A percentile compares a stretch with the other conserved stretches of the same genome.
These are phyloP conservation scores for Allobates femoralis DNA, from an alignment of 2,797 vertebrate species.

Conservation along the genomic window DNA sequence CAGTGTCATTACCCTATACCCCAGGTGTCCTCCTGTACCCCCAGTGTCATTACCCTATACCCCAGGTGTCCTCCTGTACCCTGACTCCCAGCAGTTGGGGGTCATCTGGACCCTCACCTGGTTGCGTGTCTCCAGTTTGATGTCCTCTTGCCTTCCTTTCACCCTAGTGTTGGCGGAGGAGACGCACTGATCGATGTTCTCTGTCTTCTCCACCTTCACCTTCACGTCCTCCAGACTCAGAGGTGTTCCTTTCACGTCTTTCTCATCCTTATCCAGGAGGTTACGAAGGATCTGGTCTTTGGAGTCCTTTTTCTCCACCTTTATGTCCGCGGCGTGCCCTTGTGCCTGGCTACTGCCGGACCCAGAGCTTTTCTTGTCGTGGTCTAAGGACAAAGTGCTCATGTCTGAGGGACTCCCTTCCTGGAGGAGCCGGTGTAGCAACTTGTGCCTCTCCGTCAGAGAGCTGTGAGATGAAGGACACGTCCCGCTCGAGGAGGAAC, in stretches of 20 bases:
- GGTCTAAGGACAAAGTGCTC: slow-evolving; percentile 72
- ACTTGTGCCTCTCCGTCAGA: slow-evolving; percentile 92
- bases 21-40: no score
- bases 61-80: no score
- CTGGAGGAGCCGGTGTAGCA: slow-evolving; percentile 91
- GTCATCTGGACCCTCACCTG: slow-evolving; percentile 70
- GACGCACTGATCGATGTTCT: slow-evolving; percentile 76
- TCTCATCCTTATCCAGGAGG: slow-evolving; percentile 95
- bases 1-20: no score
- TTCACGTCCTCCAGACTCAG: slow-evolving; percentile 89
- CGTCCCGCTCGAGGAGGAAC: slow-evolving; percentile 68
- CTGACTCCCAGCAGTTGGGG: background rate
- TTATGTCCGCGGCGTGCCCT: slow-evolving; percentile 65
- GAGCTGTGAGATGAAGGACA: slow-evolving; percentile 93
- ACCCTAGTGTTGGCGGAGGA: slow-evolving; percentile 54
- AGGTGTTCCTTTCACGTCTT: slow-evolving; percentile 84
- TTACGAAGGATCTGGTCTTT: slow-evolving; percentile 94
- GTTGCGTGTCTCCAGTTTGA: slow-evolving; percentile 73
- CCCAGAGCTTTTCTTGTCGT: slow-evolving; percentile 74
- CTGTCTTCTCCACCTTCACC: slow-evolving; percentile 89
- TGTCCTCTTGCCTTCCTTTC: slow-evolving; percentile 71
- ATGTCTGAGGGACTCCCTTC: slow-evolving; percentile 89
- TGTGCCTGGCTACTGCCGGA: slow-evolving; percentile 68
- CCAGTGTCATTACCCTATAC: no score
- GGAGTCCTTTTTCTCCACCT: slow-evolving; percentile 82